Evolutionary conservation across 1,140 invertebrate species (phyloP).

Genomic region (Sitophilus oryzae): DNA sequence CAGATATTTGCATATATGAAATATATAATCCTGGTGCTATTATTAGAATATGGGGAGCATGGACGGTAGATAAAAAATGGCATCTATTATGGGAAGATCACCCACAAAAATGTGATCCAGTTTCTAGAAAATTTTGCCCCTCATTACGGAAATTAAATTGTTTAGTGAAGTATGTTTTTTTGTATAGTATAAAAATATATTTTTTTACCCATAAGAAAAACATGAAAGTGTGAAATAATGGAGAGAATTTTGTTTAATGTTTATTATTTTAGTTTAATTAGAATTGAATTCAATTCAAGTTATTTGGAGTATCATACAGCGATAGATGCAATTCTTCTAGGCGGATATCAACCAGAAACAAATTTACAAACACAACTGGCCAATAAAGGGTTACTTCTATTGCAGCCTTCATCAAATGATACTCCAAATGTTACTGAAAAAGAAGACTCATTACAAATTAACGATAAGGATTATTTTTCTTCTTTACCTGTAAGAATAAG

Average conservation of each 20-base stretch:
- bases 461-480: constrained; percentile 35
- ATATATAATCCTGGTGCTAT: constrained; percentile 86
- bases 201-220: not conserved
- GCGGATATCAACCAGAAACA: constrained; percentile 46
- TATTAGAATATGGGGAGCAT: constrained; percentile 71
- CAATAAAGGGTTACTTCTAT: constrained; percentile 21
- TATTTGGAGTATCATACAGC: constrained; percentile 81
- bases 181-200: not conserved
- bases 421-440: constrained; percentile 2
- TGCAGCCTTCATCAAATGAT: not conserved
- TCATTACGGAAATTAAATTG: constrained; percentile 56
- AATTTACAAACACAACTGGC: constrained; percentile 30
- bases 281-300: constrained; percentile 80
- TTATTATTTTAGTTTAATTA: constrained; percentile 54
- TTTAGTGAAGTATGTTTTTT: constrained; percentile 56
- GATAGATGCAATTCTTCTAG: constrained; percentile 75
- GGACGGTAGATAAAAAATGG: constrained; percentile 53
- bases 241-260: not conserved
- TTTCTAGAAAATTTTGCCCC: constrained; percentile 71
- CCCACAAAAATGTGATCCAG: constrained; percentile 56
- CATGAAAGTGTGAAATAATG: not conserved
- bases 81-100: constrained; percentile 68
- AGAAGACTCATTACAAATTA: constrained; percentile 4
- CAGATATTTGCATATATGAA: constrained; percentile 75
- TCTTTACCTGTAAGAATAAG: constrained; percentile 44